A percentile compares a stretch with the other conserved stretches of the same genome.
These are phyloP conservation scores for Melitaea cinxia DNA, from an alignment of 1,140 invertebrate species.

Conservation along the genomic window DNA sequence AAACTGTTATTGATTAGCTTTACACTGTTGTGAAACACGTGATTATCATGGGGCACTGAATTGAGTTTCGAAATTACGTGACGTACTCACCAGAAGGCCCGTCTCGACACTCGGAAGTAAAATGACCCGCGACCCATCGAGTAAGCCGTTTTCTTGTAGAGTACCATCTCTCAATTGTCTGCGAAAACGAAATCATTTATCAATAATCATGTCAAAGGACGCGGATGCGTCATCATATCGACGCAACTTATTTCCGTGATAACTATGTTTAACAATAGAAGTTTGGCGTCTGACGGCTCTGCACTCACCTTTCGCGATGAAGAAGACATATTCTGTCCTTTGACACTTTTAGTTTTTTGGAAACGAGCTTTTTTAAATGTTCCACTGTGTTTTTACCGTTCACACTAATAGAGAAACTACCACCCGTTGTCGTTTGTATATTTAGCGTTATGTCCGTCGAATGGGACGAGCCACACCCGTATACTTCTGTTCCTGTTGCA, in stretches of 20 bases:
- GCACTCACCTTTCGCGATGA: constrained; percentile 93
- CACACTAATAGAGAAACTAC: constrained; percentile 92
- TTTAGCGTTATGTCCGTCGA: constrained; percentile 88
- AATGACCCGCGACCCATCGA: constrained; percentile 93
- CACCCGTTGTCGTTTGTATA: constrained; percentile 94
- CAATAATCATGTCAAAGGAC: constrained; percentile 69
- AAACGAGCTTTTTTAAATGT: constrained; percentile 94
- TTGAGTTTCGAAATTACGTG: constrained; percentile 60
- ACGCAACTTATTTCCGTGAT: constrained; percentile 80
- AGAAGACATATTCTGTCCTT: constrained; percentile 96
- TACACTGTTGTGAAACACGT: constrained; percentile 72
- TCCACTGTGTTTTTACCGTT: constrained; percentile 91
- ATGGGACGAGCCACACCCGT: constrained; percentile 86
- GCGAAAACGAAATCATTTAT: constrained; percentile 68
- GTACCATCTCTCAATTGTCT: constrained; percentile 95
- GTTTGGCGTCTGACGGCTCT: constrained; percentile 69
- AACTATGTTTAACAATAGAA: constrained; percentile 79
- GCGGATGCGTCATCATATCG: constrained; percentile 80
- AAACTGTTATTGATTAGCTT: constrained; percentile 64
- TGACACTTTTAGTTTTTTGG: constrained; percentile 94
- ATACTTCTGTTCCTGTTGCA: constrained; percentile 77
- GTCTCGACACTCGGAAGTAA: constrained; percentile 96
- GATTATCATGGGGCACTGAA: constrained; percentile 62
- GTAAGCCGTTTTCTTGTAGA: constrained; percentile 91
- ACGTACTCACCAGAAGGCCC: constrained; percentile 92